A percentile compares a stretch with the other conserved stretches of the same genome.
Evolutionary conservation across 2,797 vertebrate genomes (phyloP).

Genomic region (Myotis findleyi): DNA sequence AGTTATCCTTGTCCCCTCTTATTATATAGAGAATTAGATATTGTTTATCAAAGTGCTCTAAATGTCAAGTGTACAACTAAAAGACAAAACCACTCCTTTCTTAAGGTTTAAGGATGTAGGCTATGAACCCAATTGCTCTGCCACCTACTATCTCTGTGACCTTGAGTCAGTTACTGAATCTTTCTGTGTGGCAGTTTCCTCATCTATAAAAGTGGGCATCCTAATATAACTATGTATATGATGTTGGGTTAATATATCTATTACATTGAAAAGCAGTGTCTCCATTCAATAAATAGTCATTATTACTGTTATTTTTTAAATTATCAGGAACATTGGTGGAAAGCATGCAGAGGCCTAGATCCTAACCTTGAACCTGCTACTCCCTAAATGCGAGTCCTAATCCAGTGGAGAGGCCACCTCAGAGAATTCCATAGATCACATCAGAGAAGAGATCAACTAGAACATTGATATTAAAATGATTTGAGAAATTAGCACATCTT

Average conservation of each 20-base stretch:
- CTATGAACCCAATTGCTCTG: not conserved
- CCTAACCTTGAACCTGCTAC: not conserved
- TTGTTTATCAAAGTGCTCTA: not conserved
- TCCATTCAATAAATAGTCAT: not conserved
- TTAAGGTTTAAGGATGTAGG: not conserved
- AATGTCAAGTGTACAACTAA: not conserved
- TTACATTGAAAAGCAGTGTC: not conserved
- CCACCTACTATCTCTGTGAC: not conserved
- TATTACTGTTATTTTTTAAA: not conserved
- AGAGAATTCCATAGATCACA: not conserved
- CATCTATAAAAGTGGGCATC: not conserved
- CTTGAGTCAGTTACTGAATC: not conserved
- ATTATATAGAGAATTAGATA: not conserved
- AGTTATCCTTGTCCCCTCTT: not conserved
- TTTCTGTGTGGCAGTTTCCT: not conserved
- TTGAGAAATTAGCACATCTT: constrained; percentile 36
- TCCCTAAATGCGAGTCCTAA: not conserved
- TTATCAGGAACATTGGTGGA: not conserved
- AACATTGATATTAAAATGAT: not conserved
- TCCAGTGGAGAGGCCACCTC: not conserved
- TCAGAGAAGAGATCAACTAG: not conserved
- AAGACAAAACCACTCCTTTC: not conserved
- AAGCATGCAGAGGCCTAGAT: not conserved
- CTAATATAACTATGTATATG: not conserved
- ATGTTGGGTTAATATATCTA: not conserved